A percentile compares a stretch with the other conserved stretches of the same genome.
Evolutionary conservation across 2,113 vertebrate genomes (phyloP).

Genomic region (Hippocampus mohnikei): DNA sequence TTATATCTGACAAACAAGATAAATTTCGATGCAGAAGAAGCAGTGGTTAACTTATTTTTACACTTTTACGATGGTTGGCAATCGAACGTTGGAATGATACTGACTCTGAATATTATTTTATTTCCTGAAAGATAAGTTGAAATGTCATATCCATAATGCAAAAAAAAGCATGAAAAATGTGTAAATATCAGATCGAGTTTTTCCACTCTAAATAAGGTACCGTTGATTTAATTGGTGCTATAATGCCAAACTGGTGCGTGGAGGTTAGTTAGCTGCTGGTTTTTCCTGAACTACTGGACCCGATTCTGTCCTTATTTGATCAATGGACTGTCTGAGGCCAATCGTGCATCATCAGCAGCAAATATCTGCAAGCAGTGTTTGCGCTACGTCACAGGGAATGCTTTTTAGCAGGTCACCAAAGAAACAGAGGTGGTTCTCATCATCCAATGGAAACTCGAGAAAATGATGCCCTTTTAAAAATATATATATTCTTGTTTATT

Average conservation of each 20-base stretch:
- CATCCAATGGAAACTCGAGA: background rate
- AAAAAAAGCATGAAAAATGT: background rate
- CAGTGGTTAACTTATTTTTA: too few species aligned
- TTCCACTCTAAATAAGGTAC: background rate
- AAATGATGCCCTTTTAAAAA: background rate
- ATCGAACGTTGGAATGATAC: too few species aligned
- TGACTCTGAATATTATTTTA: background rate
- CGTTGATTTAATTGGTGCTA: background rate
- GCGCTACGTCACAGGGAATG: background rate
- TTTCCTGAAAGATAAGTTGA: background rate
- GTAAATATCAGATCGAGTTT: background rate
- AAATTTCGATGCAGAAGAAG: background rate
- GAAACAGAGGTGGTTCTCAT: conserved; percentile 17
- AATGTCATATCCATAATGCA: background rate
- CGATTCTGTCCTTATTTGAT: conserved; percentile 55
- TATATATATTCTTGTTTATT: background rate
- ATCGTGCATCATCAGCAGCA: conserved; percentile 29
- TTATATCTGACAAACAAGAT: background rate
- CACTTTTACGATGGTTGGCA: too few species aligned
- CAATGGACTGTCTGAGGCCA: conserved; percentile 29
- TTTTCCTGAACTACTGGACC: conserved; percentile 16
- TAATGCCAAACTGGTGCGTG: background rate
- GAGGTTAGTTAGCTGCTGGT: conserved; percentile 15
- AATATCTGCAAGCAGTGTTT: conserved; percentile 17
- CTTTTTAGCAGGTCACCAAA: conserved; percentile 33